These are phyloP conservation scores for Aleiodes sp. DNA, from an alignment of 1,140 invertebrate genomes.

Conservation along the genomic window DNA sequence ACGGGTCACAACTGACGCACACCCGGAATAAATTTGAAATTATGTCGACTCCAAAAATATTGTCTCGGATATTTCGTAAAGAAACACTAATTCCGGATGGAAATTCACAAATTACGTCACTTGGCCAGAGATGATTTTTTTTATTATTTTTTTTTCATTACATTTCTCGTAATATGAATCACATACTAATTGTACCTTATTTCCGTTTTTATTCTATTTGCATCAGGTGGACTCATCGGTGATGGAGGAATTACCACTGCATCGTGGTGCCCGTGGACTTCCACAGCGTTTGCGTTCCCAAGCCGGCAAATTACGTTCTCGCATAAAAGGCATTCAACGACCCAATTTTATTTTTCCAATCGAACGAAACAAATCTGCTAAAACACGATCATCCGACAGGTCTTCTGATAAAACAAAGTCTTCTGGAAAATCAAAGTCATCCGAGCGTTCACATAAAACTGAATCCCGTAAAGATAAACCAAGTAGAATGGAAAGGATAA, in stretches of 20 bases:
- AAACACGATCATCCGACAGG: conserved; percentile 14
- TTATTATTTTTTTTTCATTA: not conserved
- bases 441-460: conserved; percentile 4
- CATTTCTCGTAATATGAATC: not conserved
- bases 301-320: conserved; percentile 58
- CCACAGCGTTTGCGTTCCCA: conserved; percentile 59
- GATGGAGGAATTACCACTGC: conserved; percentile 72
- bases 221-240: conserved; percentile 70
- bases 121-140: too few species aligned
- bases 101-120: not conserved
- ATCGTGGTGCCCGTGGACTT: conserved; percentile 60
- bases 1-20: not conserved
- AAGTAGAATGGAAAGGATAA: conserved; percentile 55
- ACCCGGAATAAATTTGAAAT: conserved; percentile 22
- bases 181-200: not conserved
- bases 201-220: not conserved
- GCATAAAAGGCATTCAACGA: conserved; percentile 56
- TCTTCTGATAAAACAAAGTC: conserved; percentile 40
- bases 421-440: conserved; percentile 42
- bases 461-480: conserved; percentile 43
- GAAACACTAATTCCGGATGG: not conserved
- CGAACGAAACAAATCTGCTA: conserved; percentile 47
- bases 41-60: conserved; percentile 35
- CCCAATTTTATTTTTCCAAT: conserved; percentile 52
- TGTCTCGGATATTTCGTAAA: conserved; percentile 7